A percentile compares a stretch with the other conserved stretches of the same genome.
Evolutionary conservation across 2,888 invertebrate species (phyloP).

Genomic region (Abrostola triplasia): DNA sequence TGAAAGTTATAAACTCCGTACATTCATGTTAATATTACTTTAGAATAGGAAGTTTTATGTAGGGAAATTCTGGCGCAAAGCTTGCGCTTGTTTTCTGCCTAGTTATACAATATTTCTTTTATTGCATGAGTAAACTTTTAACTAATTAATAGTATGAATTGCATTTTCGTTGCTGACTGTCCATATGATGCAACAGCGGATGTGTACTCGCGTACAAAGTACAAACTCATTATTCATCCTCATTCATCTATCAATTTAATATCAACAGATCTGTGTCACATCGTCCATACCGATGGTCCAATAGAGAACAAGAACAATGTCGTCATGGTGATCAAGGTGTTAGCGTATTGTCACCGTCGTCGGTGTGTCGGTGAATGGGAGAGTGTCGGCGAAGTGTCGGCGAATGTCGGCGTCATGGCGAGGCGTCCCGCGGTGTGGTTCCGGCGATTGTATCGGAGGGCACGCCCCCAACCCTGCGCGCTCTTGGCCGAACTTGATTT

Average conservation of each 20-base stretch:
- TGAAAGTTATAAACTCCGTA: neutral
- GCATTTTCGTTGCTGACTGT: too few relatives aligned
- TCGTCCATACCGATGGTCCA: conserved; percentile 56
- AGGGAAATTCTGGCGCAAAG: too few relatives aligned
- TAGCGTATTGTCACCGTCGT: conserved; percentile 50
- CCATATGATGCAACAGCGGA: neutral
- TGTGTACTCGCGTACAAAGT: neutral
- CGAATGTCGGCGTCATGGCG: conserved; percentile 50
- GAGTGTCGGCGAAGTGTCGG: conserved; percentile 44
- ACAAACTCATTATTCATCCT: conserved; percentile 13
- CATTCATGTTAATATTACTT: neutral
- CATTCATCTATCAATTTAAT: conserved; percentile 25
- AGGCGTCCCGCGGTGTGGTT: conserved; percentile 77
- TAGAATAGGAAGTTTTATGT: neutral
- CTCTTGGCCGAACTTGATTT: conserved; percentile 62
- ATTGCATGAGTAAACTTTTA: too few relatives aligned
- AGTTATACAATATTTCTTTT: too few relatives aligned
- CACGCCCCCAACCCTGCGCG: conserved; percentile 68
- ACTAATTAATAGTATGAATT: too few relatives aligned
- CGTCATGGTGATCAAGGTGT: conserved; percentile 65
- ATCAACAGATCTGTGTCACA: conserved; percentile 48
- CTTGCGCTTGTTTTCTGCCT: too few relatives aligned
- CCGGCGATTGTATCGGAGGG: conserved; percentile 77
- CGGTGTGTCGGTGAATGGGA: conserved; percentile 53
- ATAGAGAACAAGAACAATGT: conserved; percentile 70